Base-by-base conservation (phyloP, 2,888 invertebrate species). In the Pheosia gnoma region DNA sequence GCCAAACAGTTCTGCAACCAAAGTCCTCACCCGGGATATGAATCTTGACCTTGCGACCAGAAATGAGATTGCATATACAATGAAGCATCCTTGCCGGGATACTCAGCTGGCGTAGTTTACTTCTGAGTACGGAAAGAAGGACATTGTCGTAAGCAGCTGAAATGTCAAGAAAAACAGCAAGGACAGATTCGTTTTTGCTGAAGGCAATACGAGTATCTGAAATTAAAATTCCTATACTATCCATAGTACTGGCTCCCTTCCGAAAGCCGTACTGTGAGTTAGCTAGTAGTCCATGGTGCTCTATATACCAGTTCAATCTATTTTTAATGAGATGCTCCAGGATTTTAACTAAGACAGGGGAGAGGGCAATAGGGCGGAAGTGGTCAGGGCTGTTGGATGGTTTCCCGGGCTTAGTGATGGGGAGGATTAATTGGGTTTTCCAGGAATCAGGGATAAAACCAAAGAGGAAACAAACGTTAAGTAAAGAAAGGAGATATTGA, bases 101-200 rank as follows among this genome's bases (percentile, higher is more conserved):
- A 25, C 62, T 71, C 66, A 79, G 69, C 11, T 71, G 49, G 2
- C 58, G 61, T 57, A 77, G 13, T 60, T 74, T 78, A 5, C 68
- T 58, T 45, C 62, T 70, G 59, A 75, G 72, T 8, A 68, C 37
- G 37, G 68, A 67, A 63, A 72, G 63, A 37, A 60, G 60, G 7
- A 77, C 76, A 58, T 67, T 74, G 41, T 78, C 77, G 58, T 77
- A 78, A 5, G 77, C 78, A 3, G 75, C 62, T 0, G 63, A n/a
- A 3, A 79, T 64, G 54, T 80, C 80, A 0, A 79, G 57, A 52
- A 79, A 80, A 2, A 66, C 70, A 0, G 60, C 75, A 0, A 76
- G 59, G 0, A 75, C n/a, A 7, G 51, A 67, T 53, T 73, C 58
- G 25, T 66, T 63, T 1, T 60, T 59, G 1, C 57, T 38, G 38